Conservation (phyloP, 1,140 invertebrate genomes). For the Mercenaria mercenaria region DNA sequence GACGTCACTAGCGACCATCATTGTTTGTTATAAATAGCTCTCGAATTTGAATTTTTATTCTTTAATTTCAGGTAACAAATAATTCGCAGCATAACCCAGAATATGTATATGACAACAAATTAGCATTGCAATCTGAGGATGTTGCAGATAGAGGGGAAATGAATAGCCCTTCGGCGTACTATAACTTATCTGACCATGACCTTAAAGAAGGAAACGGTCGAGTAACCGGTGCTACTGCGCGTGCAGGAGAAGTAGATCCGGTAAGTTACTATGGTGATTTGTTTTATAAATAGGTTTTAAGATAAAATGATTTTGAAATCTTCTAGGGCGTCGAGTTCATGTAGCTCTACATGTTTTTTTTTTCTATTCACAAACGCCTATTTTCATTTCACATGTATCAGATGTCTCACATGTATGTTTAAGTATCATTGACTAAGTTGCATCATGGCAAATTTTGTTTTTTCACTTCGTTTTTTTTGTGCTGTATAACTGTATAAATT, state of each 20-base stretch:
- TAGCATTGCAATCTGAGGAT: background rate
- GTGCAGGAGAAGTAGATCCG: slow-evolving; percentile 11
- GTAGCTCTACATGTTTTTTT: too few species aligned
- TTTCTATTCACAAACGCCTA: too few species aligned
- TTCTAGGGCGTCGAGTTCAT: background rate
- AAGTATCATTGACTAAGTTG: too few species aligned
- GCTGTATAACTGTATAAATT: too few species aligned
- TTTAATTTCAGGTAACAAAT: slow-evolving; percentile 36
- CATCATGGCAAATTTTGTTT: too few species aligned
- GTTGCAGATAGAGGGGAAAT: slow-evolving; percentile 18
- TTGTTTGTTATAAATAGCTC: too few species aligned
- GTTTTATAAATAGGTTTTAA: too few species aligned
- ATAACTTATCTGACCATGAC: slow-evolving; percentile 52
- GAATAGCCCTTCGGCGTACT: slow-evolving; percentile 5
- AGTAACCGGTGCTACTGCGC: background rate
- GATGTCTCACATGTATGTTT: too few species aligned
- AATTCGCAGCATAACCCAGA: slow-evolving; percentile 25
- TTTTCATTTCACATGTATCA: too few species aligned
- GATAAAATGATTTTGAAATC: background rate
- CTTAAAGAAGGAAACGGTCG: slow-evolving; percentile 46
- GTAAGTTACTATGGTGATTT: slow-evolving; percentile 22
- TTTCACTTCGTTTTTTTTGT: too few species aligned
- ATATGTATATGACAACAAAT: slow-evolving; percentile 58
- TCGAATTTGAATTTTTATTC: too few species aligned
- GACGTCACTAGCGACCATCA: too few species aligned